phyloP scores from a whole-genome alignment of 2,797 vertebrate genomes.

The Sebastes minor region DNA sequence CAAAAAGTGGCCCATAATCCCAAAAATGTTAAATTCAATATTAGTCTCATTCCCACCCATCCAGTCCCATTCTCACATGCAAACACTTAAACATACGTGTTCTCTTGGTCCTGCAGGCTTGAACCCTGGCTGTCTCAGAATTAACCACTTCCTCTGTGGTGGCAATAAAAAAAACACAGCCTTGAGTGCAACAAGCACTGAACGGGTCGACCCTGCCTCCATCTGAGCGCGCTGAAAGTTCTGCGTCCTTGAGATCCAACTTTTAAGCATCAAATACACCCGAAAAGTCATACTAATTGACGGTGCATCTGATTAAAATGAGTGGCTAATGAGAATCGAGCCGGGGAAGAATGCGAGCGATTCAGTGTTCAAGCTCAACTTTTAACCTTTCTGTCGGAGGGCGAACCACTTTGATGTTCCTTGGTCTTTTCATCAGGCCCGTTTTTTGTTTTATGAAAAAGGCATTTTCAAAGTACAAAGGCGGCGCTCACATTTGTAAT shows the following conservation, averaged over 20 bases:
- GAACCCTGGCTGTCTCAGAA: slow-evolving; percentile 58
- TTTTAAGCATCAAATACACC: slow-evolving; percentile 84
- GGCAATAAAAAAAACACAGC: slow-evolving; percentile 61
- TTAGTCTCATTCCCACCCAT: not conserved
- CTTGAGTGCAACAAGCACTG: slow-evolving; percentile 17
- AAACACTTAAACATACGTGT: slow-evolving; percentile 20
- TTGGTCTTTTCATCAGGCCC: slow-evolving; percentile 93
- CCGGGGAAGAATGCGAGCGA: slow-evolving; percentile 88
- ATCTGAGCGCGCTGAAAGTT: slow-evolving; percentile 69
- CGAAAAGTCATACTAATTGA: slow-evolving; percentile 90
- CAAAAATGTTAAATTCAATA: not conserved
- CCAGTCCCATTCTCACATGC: not conserved
- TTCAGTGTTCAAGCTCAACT: slow-evolving; percentile 91
- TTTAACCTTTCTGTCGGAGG: slow-evolving; percentile 93
- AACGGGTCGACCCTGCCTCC: slow-evolving; percentile 32
- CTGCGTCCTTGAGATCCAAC: slow-evolving; percentile 88
- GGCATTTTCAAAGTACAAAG: slow-evolving; percentile 87
- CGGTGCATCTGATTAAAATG: slow-evolving; percentile 95
- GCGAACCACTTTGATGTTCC: slow-evolving; percentile 94
- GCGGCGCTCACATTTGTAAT: slow-evolving; percentile 91
- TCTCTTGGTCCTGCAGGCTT: slow-evolving; percentile 38
- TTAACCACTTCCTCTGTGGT: slow-evolving; percentile 76
- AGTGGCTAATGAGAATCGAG: slow-evolving; percentile 94
- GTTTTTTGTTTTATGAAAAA: slow-evolving; percentile 85
- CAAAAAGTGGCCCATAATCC: not conserved